Evolutionary conservation across 2,797 vertebrate genomes (phyloP).

Genomic region (Sebastes umbrosus): DNA sequence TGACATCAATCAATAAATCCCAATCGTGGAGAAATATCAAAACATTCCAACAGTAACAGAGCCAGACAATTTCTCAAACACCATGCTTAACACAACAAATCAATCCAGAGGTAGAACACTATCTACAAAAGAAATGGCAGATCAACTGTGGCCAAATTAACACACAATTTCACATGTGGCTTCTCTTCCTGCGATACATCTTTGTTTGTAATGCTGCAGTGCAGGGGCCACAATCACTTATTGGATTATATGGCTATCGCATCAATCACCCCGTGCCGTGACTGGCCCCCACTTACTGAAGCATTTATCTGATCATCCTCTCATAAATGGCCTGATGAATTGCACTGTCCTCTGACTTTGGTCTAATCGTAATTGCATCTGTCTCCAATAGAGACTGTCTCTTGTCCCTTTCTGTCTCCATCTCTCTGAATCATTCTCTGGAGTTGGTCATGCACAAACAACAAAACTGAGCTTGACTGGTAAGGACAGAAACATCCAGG

Average conservation of each 20-base stretch:
- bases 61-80: constrained; percentile 27
- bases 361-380: constrained; percentile 70
- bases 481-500: background rate
- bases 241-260: constrained; percentile 68
- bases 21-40: constrained; percentile 28
- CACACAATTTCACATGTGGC: constrained; percentile 3
- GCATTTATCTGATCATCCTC: constrained; percentile 73
- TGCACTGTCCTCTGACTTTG: constrained; percentile 59
- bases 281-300: constrained; percentile 63
- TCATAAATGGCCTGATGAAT: constrained; percentile 75
- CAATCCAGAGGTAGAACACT: background rate
- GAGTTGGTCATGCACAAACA: constrained; percentile 4
- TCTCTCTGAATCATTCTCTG: constrained; percentile 30
- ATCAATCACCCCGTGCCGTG: constrained; percentile 65
- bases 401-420: constrained; percentile 34
- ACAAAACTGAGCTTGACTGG: constrained; percentile 3
- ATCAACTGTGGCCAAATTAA: constrained; percentile 27
- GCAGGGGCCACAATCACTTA: constrained; percentile 60
- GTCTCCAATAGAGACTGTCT: constrained; percentile 54
- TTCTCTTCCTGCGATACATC: constrained; percentile 40
- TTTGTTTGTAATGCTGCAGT: constrained; percentile 45
- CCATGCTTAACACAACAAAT: constrained; percentile 19
- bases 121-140: background rate
- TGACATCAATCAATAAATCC: constrained; percentile 60
- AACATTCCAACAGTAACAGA: constrained; percentile 39